Conservation (phyloP, 2,888 invertebrate genomes). For the Cacoxenus indagator region DNA sequence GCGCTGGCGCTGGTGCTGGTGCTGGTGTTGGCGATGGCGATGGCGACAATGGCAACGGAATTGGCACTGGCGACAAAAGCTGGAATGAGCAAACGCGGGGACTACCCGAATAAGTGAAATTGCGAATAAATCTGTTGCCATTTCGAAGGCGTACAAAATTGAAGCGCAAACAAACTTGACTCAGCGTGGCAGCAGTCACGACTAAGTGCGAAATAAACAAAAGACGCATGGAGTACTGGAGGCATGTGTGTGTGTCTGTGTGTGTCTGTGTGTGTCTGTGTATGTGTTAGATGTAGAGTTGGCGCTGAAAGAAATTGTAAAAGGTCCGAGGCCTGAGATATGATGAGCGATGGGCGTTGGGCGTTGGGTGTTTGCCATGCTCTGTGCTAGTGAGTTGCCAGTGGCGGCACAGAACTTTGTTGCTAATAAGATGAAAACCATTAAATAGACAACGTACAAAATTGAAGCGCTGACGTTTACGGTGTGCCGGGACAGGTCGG, state of each 20-base stretch:
- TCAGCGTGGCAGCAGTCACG: not conserved
- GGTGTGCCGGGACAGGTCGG: not conserved
- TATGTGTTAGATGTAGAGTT: not conserved
- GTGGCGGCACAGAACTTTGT: constrained; percentile 62
- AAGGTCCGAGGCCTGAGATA: not conserved
- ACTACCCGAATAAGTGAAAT: constrained; percentile 56
- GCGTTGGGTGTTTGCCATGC: not conserved
- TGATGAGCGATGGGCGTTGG: not conserved
- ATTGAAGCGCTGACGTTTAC: not conserved
- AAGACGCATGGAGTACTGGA: not conserved
- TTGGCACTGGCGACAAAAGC: not conserved
- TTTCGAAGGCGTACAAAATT: constrained; percentile 46
- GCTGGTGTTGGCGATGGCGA: not conserved
- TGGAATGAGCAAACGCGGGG: not conserved
- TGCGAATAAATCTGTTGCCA: constrained; percentile 66
- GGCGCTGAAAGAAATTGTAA: constrained; percentile 1
- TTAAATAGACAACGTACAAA: constrained; percentile 52
- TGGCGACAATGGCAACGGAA: not conserved
- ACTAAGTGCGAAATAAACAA: not conserved
- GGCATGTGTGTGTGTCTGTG: too few relatives aligned
- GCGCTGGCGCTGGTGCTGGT: not conserved
- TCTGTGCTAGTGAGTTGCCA: not conserved
- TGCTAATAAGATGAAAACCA: constrained; percentile 66
- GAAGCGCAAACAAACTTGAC: constrained; percentile 36
- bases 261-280: too few relatives aligned